Evolutionary conservation across 2,888 invertebrate species (phyloP).

Genomic region (Slavum lentiscoides): DNA sequence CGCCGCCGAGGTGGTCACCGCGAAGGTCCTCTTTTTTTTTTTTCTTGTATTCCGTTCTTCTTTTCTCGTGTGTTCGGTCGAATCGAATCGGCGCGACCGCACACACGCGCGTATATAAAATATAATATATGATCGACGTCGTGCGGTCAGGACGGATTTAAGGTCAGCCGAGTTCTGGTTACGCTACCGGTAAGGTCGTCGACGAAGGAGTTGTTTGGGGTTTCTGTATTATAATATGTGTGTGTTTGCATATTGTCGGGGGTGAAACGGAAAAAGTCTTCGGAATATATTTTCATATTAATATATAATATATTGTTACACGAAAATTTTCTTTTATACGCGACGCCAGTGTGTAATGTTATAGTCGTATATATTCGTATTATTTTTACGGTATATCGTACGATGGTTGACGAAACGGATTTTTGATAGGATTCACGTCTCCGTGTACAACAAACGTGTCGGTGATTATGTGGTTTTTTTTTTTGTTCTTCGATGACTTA

Average conservation of each 20-base stretch:
- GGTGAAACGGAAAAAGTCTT: neutral
- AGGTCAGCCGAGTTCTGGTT: no score
- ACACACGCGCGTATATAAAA: neutral
- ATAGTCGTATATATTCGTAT: slow-evolving; percentile 3
- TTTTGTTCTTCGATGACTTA: slow-evolving; percentile 10
- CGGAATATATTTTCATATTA: neutral
- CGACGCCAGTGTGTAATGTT: neutral
- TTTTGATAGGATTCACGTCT: slow-evolving; percentile 47
- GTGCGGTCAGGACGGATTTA: no score
- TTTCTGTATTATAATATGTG: slow-evolving; percentile 39
- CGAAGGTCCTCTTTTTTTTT: slow-evolving; percentile 13
- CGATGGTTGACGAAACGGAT: slow-evolving; percentile 22
- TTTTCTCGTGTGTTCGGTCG: neutral
- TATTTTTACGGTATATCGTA: neutral
- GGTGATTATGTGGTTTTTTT: slow-evolving; percentile 47
- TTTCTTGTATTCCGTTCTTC: neutral
- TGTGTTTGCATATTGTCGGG: neutral
- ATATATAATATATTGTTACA: neutral
- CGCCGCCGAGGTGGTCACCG: neutral
- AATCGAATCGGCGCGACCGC: slow-evolving; percentile 26
- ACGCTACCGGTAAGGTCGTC: neutral
- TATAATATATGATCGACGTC: no score
- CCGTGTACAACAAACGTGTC: no score
- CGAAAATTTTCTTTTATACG: slow-evolving; percentile 36
- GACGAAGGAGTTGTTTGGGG: neutral